Evolutionary conservation across 1,140 invertebrate genomes (phyloP), one percentile per base, ranked within the genome.

Genomic region (Brachionus angularis): DNA sequence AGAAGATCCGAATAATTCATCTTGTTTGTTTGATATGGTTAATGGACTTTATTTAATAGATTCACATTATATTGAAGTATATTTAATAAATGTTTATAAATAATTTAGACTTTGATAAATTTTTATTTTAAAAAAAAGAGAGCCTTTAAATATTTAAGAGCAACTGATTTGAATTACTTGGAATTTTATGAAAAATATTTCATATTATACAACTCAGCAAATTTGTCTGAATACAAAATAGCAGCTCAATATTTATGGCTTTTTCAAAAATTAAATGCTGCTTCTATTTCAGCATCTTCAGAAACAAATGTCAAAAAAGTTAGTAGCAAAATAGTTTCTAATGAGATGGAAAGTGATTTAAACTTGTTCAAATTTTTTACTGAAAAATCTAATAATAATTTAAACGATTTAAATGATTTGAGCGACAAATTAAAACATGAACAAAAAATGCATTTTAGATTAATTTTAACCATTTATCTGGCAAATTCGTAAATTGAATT

Each of bases 121-220:
- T 34, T 34, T 34, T 34, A 5, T 34, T 34, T n/a, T n/a, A n/a
- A n/a, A n/a, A n/a, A n/a, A n/a, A n/a, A n/a, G n/a, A 25, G 53
- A 39, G 33, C 16, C n/a, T 58, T 58, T 23, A 58, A 58, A 25
- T 58, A 58, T 23, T 58, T 58, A 23, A 33, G 53, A 7, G 53
- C 33, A 33, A 58, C 39, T 10, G 53, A 58, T 23, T 18, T 58
- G 16, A 58, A 58, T 23, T 58, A 58, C 2, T 27, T 58, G 53
- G 33, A 58, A 23, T 58, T 58, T 39, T 58, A 58, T 7, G 53
- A 58, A 27, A 58, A 58, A 23, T 58, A 58, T 23, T 58, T 58
- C 14, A 58, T 58, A 14, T 12, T 58, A 10, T 58, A 58, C 33
- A 58, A 58, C 5, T 39, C 53, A 12, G 33, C n/a, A 4, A 36